Conservation (phyloP, 2,888 invertebrate species). For the Pharmacophagus antenor region DNA sequence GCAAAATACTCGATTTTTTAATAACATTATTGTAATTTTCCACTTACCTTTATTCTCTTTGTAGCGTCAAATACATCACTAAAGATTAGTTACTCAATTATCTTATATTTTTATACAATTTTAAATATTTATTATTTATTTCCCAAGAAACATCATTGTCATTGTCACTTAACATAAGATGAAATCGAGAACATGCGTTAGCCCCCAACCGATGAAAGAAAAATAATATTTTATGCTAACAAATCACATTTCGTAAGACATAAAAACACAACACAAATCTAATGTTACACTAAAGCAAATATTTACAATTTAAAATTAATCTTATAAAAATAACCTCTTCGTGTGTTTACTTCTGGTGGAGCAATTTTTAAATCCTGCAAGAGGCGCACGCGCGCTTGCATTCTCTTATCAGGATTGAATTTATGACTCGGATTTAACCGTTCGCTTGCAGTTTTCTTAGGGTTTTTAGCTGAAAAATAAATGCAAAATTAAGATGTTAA, state of each 20-base stretch:
- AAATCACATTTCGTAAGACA: too few relatives aligned
- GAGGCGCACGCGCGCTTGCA: conserved; percentile 5
- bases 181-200: too few relatives aligned
- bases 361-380: conserved; percentile 17
- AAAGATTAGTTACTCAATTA: too few relatives aligned
- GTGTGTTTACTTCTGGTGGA: background rate
- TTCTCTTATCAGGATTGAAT: conserved; percentile 22
- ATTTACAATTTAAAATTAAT: background rate
- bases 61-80: background rate
- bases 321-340: background rate
- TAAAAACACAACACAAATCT: too few relatives aligned
- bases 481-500: conserved; percentile 4
- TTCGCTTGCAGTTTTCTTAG: conserved; percentile 15
- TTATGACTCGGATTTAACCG: conserved; percentile 21
- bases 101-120: too few relatives aligned
- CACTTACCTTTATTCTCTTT: background rate
- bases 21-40: background rate
- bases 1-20: background rate
- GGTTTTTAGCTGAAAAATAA: conserved; percentile 9
- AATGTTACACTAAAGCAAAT: background rate
- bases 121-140: too few relatives aligned
- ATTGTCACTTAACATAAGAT: too few relatives aligned
- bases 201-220: too few relatives aligned
- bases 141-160: too few relatives aligned
- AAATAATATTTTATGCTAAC: too few relatives aligned